Conservation (phyloP, 2,888 invertebrate genomes). For the Sinopyrophorus schimmeli region DNA sequence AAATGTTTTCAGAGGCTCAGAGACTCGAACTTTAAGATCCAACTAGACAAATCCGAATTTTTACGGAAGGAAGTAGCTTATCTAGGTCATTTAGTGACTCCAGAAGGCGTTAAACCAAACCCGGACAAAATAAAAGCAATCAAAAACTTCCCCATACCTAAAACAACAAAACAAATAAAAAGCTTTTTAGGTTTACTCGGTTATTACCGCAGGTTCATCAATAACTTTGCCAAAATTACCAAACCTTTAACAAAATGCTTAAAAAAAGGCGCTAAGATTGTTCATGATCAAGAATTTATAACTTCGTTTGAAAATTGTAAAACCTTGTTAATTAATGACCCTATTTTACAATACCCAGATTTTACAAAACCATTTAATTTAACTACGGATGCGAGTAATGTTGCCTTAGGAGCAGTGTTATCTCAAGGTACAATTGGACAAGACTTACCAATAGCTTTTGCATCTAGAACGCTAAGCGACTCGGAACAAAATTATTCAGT, state of each 20-base stretch:
- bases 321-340: slow-evolving; percentile 29
- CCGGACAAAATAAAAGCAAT: slow-evolving; percentile 31
- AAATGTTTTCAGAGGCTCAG: slow-evolving; percentile 28
- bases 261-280: slow-evolving; percentile 30
- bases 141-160: slow-evolving; percentile 30
- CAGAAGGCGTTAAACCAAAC: slow-evolving; percentile 33
- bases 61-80: slow-evolving; percentile 28
- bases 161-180: slow-evolving; percentile 25
- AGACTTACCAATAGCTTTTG: slow-evolving; percentile 34
- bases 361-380: slow-evolving; percentile 36
- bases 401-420: slow-evolving; percentile 35
- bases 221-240: not conserved
- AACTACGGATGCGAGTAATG: slow-evolving; percentile 35
- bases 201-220: slow-evolving; percentile 17
- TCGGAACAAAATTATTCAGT: slow-evolving; percentile 24
- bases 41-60: slow-evolving; percentile 34
- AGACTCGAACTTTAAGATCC: slow-evolving; percentile 33
- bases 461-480: slow-evolving; percentile 27
- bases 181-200: slow-evolving; percentile 24
- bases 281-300: slow-evolving; percentile 24
- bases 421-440: slow-evolving; percentile 32
- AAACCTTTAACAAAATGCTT: slow-evolving; percentile 30
- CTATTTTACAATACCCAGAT: slow-evolving; percentile 36
- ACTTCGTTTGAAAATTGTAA: slow-evolving; percentile 30
- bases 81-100: slow-evolving; percentile 30